Conservation (phyloP, 2,113 vertebrate species). For the Poicephalus gulielmi region DNA sequence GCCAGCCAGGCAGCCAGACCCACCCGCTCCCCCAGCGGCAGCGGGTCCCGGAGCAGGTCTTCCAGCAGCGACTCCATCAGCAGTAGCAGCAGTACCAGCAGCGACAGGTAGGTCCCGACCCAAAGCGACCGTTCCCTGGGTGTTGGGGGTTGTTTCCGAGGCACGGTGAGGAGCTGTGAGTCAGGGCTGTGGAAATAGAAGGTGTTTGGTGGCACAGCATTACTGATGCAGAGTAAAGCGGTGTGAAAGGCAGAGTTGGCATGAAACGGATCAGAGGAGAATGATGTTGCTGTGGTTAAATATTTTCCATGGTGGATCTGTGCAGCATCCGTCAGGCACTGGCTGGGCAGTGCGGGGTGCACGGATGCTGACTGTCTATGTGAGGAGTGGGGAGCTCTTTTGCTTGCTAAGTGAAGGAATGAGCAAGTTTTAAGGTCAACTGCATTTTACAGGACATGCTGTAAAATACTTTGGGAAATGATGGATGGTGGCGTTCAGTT, state of each 20-base stretch:
- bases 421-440: neutral
- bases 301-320: neutral
- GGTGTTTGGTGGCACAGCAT: fast-evolving
- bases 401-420: neutral
- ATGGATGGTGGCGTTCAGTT: neutral
- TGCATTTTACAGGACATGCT: neutral
- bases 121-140: neutral
- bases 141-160: fast-evolving
- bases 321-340: fast-evolving
- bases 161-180: neutral
- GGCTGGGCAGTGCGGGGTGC: neutral
- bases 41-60: constrained; percentile 90
- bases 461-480: neutral
- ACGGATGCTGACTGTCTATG: neutral
- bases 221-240: fast-evolving
- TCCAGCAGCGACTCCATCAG: constrained; percentile 98
- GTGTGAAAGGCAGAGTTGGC: neutral
- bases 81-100: constrained; percentile 97
- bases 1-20: constrained; percentile 87
- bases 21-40: constrained; percentile 88
- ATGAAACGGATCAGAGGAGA: neutral
- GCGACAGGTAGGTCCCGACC: constrained; percentile 86
- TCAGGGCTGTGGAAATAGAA: neutral
- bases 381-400: neutral
- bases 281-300: fast-evolving